phyloP scores from a whole-genome alignment of 2,113 vertebrate genomes.

The Myiozetetes cayanensis region DNA sequence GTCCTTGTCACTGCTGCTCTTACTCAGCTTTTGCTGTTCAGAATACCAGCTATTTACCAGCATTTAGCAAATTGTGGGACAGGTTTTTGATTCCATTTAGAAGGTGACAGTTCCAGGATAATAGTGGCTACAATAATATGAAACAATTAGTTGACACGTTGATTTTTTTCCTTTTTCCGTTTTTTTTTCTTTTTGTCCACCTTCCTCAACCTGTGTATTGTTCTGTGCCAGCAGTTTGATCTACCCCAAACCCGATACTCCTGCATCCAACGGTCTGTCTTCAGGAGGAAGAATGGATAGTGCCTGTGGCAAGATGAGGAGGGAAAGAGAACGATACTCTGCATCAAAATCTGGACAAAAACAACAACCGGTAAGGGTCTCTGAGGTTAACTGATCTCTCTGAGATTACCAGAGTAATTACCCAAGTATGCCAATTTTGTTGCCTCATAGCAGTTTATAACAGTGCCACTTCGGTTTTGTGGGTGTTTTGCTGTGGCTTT shows the following conservation, averaged over 20 bases:
- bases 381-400: background rate
- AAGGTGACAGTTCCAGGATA: background rate
- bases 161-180: no score
- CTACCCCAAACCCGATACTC: conserved; percentile 81
- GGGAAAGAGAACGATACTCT: conserved; percentile 77
- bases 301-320: conserved; percentile 87
- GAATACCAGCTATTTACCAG: background rate
- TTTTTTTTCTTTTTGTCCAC: background rate
- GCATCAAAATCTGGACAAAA: conserved; percentile 74
- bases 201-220: background rate
- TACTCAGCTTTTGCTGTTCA: background rate
- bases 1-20: background rate
- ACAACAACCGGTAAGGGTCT: conserved; percentile 75
- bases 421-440: background rate
- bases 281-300: conserved; percentile 75
- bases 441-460: background rate
- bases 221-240: conserved; percentile 72
- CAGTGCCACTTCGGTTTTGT: background rate
- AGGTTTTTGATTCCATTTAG: background rate
- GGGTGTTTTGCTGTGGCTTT: background rate
- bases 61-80: background rate
- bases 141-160: background rate
- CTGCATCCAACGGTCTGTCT: conserved; percentile 79
- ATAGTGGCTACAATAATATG: background rate
- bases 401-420: background rate